A percentile compares a stretch with the other conserved stretches of the same genome.
Conservation (phyloP, 2,797 vertebrate genomes). For the Petrocephalus sullivani region DNA sequence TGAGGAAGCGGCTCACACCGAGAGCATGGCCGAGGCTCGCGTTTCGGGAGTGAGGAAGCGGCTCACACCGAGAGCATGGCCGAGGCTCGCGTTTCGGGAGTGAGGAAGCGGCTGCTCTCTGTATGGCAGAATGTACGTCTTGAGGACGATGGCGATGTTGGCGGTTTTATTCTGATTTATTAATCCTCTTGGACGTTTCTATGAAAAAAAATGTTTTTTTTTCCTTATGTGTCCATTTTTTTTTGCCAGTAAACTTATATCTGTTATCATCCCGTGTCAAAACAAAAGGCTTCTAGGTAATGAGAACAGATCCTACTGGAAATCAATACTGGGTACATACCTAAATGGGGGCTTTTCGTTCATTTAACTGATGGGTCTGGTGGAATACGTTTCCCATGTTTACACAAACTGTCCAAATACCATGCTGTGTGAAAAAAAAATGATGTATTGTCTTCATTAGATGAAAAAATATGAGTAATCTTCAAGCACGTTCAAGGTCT, state of each 20-base stretch:
- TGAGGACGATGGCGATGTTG: background rate
- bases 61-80: background rate
- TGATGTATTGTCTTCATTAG: slow-evolving; percentile 75
- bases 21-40: background rate
- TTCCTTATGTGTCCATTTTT: background rate
- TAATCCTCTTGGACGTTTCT: background rate
- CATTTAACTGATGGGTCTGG: slow-evolving; percentile 28
- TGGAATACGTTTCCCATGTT: slow-evolving; percentile 40
- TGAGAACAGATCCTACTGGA: background rate
- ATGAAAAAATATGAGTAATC: slow-evolving; percentile 71
- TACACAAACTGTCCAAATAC: slow-evolving; percentile 40
- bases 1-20: background rate
- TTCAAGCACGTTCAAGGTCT: slow-evolving; percentile 61
- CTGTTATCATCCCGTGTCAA: background rate
- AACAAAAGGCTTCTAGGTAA: background rate
- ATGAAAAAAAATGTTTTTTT: background rate
- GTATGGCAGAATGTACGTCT: background rate
- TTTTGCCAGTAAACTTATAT: background rate
- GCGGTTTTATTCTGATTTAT: background rate
- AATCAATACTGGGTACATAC: background rate
- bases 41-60: background rate
- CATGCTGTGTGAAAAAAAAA: slow-evolving; percentile 46
- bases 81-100: background rate
- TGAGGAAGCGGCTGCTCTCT: background rate
- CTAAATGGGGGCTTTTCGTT: slow-evolving; percentile 33